Conservation (phyloP, 1,140 invertebrate species). For the Leptinotarsa undecemlineata region DNA sequence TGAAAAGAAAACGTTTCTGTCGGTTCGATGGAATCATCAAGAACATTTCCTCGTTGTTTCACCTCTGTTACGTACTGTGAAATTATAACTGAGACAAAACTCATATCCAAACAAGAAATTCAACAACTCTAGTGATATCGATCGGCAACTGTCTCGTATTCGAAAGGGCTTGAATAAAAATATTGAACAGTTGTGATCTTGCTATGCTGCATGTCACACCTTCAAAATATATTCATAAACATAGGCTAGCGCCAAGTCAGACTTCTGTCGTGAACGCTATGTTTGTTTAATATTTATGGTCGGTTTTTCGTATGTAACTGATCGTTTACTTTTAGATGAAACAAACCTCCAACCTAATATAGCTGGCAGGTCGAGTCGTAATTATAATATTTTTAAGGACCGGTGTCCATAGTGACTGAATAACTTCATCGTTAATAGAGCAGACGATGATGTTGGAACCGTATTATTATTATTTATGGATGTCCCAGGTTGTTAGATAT, state of each 20-base stretch:
- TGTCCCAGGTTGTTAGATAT: no score
- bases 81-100: no score
- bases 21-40: no score
- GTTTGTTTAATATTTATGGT: conserved; percentile 39
- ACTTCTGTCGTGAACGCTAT: conserved; percentile 38
- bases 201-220: conserved; percentile 32
- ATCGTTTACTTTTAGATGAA: conserved; percentile 15
- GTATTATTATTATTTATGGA: no score
- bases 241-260: conserved; percentile 31
- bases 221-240: conserved; percentile 32
- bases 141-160: conserved; percentile 25
- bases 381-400: conserved; percentile 15
- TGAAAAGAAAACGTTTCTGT: no score
- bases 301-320: conserved; percentile 27
- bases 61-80: no score
- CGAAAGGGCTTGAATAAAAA: conserved; percentile 29
- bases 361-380: not conserved
- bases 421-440: conserved; percentile 5
- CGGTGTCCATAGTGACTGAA: not conserved
- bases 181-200: conserved; percentile 33
- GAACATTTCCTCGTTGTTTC: no score
- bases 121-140: conserved; percentile 25
- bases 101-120: conserved; percentile 1
- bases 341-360: not conserved
- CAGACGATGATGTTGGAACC: conserved; percentile 15